Evolutionary conservation across 1,140 invertebrate genomes (phyloP), one percentile per base, ranked within the genome.

Genomic region (Tachypleus tridentatus): DNA sequence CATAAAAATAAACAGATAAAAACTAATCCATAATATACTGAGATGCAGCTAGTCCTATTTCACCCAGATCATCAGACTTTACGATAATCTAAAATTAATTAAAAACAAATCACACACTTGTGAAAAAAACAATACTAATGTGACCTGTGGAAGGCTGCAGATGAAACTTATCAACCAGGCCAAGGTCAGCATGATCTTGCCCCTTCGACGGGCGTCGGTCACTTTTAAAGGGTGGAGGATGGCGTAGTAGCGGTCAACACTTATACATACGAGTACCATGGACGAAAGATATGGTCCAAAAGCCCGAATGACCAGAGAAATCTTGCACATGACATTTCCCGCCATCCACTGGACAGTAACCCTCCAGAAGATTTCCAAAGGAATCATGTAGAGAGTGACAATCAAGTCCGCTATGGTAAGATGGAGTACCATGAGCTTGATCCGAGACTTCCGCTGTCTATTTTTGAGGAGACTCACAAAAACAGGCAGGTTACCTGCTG

Each of bases 211-310:
- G 0, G 87, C 87, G 64, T 83, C 84, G 63, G 83, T 83, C 50
- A 87, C 80, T 70, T 82, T 81, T 51, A 91, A 75, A 0, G 88
- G 88, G 72, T 88, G 83, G 49, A 88, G 76, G 52, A 91, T 85
- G 0, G 87, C 88, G 71, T 89, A 89, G 72, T 86, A 87, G 50
- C 86, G 78, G 76, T 92, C 88, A 56, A 91, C 72, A 5, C 85
- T 87, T 52, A 92, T 86, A 71, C 88, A 89, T 4, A 91, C 84
- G 8, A 92, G 78, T 0, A 91, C 84, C 73, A 88, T 88, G 29
- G 86, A 89, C 4, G 86, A 88, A 3, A 91, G 77, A 72, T 91
- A 91, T 10, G 88, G 82, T 11, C 88, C 88, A 70, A 91, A 88
- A 1, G 87, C 86, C 57, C 87, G 77, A 62, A 88, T 76, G 72